Base-by-base conservation (phyloP, 2,888 invertebrate genomes). In the Orthonevra nobilis region DNA sequence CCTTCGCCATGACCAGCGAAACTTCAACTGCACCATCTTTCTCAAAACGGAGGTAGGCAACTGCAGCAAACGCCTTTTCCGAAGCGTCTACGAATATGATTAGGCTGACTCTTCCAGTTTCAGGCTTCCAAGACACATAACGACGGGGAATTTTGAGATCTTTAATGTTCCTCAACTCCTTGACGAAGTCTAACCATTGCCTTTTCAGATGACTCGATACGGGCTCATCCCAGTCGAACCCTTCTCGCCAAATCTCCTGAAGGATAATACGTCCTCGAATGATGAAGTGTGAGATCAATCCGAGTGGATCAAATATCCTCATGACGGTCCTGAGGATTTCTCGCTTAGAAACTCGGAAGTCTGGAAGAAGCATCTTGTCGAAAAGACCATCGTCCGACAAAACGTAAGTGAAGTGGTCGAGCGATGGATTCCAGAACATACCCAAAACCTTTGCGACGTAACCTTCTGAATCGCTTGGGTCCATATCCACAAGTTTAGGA, bases 1-100 rank as follows among this genome's bases (percentile, higher is more conserved):
- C 32, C 15, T 46, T 63, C 12, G 34, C 60, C 44, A 66, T 54
- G 1, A 26, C 54, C 1, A 54, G 12, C 9, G 20, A 38, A 0
- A 54, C 15, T 9, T 46, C 48, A 10, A 50, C 69, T 5, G n/a
- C 9, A 1, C 34, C 52, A n/a, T 56, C 40, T 2, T 26, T 7
- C 12, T 58, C 68, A 1, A 44, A 58, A 14, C 52, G 46, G 19
- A 42, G 44, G 42, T 61, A 70, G 7, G 28, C 34, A 15, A 54
- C 61, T 2, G 70, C 54, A 17, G 70, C 30, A 6, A 60, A 60
- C 1, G 60, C 60, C 23, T 50, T 60, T 17, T 60, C 34, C 2
- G 69, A 60, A 1, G 38, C 70, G 14, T 70, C 54, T 14, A 54
- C 70, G 4, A 70, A 70, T 7, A 46, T 26, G 2, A 70, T 32